Percentiles rank a stretch among this genome's conserved stretches.
These are phyloP conservation scores for Montifringilla adamsi DNA, from an alignment of 2,113 vertebrate species.

Conservation along the genomic window DNA sequence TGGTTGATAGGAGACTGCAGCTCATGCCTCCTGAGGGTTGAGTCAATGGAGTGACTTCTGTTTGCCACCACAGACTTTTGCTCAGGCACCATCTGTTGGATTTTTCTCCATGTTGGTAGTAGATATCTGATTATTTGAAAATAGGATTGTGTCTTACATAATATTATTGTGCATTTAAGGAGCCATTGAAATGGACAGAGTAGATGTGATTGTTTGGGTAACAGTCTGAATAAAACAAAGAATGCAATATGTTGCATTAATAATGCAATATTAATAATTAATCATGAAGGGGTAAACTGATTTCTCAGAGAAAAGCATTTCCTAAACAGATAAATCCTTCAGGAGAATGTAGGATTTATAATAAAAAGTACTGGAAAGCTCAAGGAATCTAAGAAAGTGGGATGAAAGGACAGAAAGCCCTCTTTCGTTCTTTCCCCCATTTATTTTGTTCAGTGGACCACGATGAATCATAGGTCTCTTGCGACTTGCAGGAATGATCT, in stretches of 20 bases:
- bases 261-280: not conserved
- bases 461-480: not conserved
- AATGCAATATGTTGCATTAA: not conserved
- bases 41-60: not conserved
- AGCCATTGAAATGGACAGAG: not conserved
- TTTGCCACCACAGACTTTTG: not conserved
- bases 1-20: not conserved
- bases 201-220: not conserved
- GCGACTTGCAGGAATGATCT: not conserved
- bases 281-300: not conserved
- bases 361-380: not conserved
- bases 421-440: not conserved
- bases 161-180: not conserved
- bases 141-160: not conserved
- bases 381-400: not conserved
- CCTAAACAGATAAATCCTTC: not conserved
- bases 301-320: not conserved
- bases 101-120: not conserved
- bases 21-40: not conserved
- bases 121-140: not conserved
- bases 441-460: not conserved
- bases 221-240: not conserved
- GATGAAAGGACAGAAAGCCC: not conserved
- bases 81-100: not conserved
- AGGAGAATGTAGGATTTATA: not conserved